A percentile compares a stretch with the other conserved stretches of the same genome.
Conservation (phyloP, 2,113 vertebrate genomes). For the Seriola dumerili region DNA sequence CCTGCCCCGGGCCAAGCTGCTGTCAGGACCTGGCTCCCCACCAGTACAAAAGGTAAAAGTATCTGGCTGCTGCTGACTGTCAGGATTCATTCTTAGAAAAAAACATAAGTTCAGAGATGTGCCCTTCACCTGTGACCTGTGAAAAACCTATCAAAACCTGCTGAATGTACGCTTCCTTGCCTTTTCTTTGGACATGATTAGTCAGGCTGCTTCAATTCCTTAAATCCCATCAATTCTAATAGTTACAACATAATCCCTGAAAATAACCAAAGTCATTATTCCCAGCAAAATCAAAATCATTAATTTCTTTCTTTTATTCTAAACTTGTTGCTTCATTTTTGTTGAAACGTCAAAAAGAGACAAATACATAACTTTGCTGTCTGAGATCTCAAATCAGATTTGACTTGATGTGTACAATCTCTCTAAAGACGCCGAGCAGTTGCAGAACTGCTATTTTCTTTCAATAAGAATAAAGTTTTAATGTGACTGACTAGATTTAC, state of each 20-base stretch:
- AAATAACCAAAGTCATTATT: background rate
- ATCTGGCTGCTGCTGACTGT: background rate
- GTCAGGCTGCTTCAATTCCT: background rate
- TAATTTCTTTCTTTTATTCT: background rate
- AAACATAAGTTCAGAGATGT: background rate
- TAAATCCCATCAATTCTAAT: background rate
- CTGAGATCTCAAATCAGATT: background rate
- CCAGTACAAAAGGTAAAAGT: slow-evolving; percentile 70
- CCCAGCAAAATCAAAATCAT: background rate
- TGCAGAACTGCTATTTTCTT: no score
- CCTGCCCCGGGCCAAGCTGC: slow-evolving; percentile 39
- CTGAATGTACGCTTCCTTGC: background rate
- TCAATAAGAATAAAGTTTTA: no score
- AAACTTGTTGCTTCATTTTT: background rate
- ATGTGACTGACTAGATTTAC: no score
- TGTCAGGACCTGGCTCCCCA: slow-evolving; percentile 48
- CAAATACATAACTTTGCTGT: background rate
- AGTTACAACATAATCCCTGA: background rate
- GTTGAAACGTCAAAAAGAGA: background rate
- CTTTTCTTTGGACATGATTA: background rate
- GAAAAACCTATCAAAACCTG: background rate
- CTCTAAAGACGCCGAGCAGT: no score
- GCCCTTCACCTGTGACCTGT: background rate
- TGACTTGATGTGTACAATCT: no score
- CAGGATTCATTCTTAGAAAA: background rate